These are phyloP conservation scores for Nemotelus nigrinus DNA, from an alignment of 2,888 invertebrate species.

Conservation along the genomic window DNA sequence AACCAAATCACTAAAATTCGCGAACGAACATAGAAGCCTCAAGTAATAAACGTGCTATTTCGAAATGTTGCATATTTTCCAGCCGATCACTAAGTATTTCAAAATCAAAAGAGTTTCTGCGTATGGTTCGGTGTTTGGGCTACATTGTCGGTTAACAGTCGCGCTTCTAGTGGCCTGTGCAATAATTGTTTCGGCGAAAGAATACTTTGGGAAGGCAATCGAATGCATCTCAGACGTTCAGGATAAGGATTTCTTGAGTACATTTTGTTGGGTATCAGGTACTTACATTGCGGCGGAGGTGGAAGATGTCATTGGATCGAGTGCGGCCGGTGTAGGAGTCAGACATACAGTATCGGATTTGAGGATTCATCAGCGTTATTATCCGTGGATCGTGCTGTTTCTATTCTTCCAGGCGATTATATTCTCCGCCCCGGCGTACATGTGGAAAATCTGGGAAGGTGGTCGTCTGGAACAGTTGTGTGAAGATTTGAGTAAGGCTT, in stretches of 20 bases:
- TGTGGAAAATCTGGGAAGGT: slow-evolving; percentile 65
- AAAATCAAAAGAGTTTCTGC: slow-evolving; percentile 75
- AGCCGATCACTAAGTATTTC: slow-evolving; percentile 69
- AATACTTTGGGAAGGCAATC: slow-evolving; percentile 88
- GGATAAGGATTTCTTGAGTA: slow-evolving; percentile 73
- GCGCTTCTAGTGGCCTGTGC: slow-evolving; percentile 78
- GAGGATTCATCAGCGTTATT: slow-evolving; percentile 60
- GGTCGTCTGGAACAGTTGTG: slow-evolving; percentile 64
- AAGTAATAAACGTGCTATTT: background rate
- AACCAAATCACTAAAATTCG: too few relatives aligned
- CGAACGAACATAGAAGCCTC: too few relatives aligned
- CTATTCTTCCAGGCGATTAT: slow-evolving; percentile 59
- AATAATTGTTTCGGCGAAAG: slow-evolving; percentile 79
- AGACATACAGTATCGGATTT: slow-evolving; percentile 47
- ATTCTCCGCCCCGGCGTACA: slow-evolving; percentile 61
- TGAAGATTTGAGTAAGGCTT: slow-evolving; percentile 56
- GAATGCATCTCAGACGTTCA: slow-evolving; percentile 72
- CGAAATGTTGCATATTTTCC: slow-evolving; percentile 73
- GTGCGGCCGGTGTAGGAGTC: slow-evolving; percentile 66
- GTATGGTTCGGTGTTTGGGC: slow-evolving; percentile 79
- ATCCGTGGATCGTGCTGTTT: slow-evolving; percentile 63
- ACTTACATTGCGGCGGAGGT: slow-evolving; percentile 68
- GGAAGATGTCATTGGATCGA: slow-evolving; percentile 57
- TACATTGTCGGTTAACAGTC: slow-evolving; percentile 80
- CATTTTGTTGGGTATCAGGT: slow-evolving; percentile 83